phyloP scores from a whole-genome alignment of 2,113 vertebrate species.

The Myotis brandtii region DNA sequence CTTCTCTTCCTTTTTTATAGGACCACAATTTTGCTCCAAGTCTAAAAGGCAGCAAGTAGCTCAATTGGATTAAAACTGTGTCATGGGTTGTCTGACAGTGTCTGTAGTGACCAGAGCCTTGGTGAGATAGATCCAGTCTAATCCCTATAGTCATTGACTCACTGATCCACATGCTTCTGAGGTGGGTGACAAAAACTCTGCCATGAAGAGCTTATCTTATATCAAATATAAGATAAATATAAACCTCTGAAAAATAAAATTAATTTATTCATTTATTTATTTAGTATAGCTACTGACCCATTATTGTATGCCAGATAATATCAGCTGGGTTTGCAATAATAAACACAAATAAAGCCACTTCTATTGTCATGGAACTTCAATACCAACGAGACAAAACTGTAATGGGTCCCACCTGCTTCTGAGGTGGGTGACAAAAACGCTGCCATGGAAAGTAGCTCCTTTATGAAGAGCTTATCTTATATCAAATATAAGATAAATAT shows the following conservation, averaged over 20 bases:
- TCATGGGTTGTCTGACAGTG: neutral
- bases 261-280: neutral
- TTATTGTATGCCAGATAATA: neutral
- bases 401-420: neutral
- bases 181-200: accelerated
- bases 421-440: neutral
- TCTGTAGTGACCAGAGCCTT: neutral
- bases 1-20: neutral
- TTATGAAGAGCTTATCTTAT: neutral
- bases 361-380: neutral
- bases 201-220: neutral
- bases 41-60: neutral
- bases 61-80: neutral
- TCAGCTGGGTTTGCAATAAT: neutral
- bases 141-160: neutral
- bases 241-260: neutral
- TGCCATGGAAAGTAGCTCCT: neutral
- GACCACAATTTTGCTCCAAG: neutral
- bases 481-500: neutral
- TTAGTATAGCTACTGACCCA: neutral
- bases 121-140: neutral
- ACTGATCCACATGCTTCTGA: neutral
- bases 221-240: neutral
- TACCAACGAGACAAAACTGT: neutral
- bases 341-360: neutral